Evolutionary conservation across 2,797 vertebrate species (phyloP).

Genomic region (Poeciliopsis gracilis): DNA sequence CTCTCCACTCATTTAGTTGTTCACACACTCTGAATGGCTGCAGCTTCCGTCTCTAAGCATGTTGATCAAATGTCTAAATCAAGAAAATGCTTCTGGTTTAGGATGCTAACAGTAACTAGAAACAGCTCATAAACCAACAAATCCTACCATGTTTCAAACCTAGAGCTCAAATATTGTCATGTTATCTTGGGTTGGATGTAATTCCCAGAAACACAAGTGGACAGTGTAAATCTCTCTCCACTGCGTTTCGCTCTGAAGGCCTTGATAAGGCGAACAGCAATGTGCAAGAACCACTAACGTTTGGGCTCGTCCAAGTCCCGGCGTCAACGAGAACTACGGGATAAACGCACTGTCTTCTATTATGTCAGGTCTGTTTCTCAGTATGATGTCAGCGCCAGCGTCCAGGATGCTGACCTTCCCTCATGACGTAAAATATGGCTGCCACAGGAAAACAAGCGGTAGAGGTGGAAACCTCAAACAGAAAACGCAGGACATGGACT

Average conservation of each 20-base stretch:
- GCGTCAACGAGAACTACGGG: not conserved
- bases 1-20: not conserved
- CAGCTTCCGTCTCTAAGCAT: not conserved
- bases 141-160: not conserved
- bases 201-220: not conserved
- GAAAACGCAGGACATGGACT: constrained; percentile 46
- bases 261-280: not conserved
- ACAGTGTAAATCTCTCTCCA: not conserved
- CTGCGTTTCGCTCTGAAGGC: not conserved
- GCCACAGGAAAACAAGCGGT: constrained; percentile 10
- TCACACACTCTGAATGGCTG: not conserved
- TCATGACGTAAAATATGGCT: constrained; percentile 31
- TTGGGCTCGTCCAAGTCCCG: not conserved
- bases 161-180: not conserved
- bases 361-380: constrained; percentile 43
- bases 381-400: constrained; percentile 6
- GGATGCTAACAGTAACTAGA: not conserved
- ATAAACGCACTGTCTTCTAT: constrained; percentile 23
- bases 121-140: not conserved
- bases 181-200: not conserved
- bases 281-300: not conserved
- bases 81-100: not conserved
- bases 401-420: constrained; percentile 28
- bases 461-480: constrained; percentile 30
- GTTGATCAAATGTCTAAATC: not conserved